Conservation (phyloP, 2,113 vertebrate species). For the Aegithalos caudatus region DNA sequence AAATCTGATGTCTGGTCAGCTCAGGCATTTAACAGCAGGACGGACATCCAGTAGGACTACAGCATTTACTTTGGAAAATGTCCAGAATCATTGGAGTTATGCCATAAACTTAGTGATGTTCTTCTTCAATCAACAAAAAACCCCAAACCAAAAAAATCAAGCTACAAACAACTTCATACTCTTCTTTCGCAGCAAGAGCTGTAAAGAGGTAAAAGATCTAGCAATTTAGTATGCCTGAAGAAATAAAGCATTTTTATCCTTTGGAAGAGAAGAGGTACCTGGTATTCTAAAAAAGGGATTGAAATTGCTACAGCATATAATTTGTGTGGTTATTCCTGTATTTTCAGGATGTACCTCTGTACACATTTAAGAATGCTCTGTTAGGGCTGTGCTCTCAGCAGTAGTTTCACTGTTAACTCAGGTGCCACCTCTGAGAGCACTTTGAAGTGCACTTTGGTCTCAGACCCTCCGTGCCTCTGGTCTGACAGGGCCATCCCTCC, state of each 20-base stretch:
- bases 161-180: background rate
- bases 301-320: background rate
- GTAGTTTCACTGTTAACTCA: background rate
- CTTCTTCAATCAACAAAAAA: background rate
- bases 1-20: background rate
- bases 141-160: background rate
- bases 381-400: fast-evolving
- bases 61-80: background rate
- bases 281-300: background rate
- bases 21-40: background rate
- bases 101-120: background rate
- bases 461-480: fast-evolving
- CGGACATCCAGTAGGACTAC: background rate
- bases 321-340: background rate
- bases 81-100: background rate
- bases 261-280: background rate
- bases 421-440: background rate
- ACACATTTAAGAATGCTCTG: background rate
- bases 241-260: background rate
- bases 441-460: fast-evolving
- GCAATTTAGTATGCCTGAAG: background rate
- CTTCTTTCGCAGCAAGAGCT: background rate
- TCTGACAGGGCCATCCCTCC: background rate
- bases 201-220: background rate
- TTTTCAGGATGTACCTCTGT: background rate